These are phyloP conservation scores for Delia radicum DNA, from an alignment of 1,140 invertebrate species.

Conservation along the genomic window DNA sequence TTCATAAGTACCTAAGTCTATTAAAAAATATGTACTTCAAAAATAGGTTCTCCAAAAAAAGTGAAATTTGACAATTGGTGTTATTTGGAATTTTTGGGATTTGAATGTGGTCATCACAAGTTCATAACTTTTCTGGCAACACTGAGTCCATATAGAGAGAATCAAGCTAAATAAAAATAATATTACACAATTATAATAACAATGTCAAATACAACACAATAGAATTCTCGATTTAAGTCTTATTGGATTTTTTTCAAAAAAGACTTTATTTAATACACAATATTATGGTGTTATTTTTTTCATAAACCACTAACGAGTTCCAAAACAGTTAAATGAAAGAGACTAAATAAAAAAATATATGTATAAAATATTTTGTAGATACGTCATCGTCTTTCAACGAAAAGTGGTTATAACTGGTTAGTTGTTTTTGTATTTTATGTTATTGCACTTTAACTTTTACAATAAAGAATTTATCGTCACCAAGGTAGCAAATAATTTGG, in stretches of 20 bases:
- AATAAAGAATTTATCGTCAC: neutral
- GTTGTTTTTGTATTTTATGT: neutral
- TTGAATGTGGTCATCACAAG: too few relatives aligned
- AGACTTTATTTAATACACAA: neutral
- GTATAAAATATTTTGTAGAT: neutral
- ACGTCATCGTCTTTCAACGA: slow-evolving; percentile 14
- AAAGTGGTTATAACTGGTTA: slow-evolving; percentile 8
- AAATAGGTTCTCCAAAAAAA: too few relatives aligned
- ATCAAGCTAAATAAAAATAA: neutral
- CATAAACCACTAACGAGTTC: neutral
- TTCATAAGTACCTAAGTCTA: too few relatives aligned
- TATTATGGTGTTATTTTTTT: neutral
- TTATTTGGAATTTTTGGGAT: too few relatives aligned
- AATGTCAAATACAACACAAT: neutral
- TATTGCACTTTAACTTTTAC: neutral
- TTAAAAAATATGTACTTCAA: too few relatives aligned
- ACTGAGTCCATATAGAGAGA: too few relatives aligned
- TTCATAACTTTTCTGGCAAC: too few relatives aligned
- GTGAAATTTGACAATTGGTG: too few relatives aligned
- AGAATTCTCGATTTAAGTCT: neutral
- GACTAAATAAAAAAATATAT: neutral
- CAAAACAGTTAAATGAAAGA: neutral
- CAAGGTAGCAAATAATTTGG: neutral
- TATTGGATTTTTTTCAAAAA: neutral
- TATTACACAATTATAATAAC: slow-evolving; percentile 5